Base-by-base conservation (phyloP, 2,797 vertebrate genomes). In the Luscinia megarhynchos region DNA sequence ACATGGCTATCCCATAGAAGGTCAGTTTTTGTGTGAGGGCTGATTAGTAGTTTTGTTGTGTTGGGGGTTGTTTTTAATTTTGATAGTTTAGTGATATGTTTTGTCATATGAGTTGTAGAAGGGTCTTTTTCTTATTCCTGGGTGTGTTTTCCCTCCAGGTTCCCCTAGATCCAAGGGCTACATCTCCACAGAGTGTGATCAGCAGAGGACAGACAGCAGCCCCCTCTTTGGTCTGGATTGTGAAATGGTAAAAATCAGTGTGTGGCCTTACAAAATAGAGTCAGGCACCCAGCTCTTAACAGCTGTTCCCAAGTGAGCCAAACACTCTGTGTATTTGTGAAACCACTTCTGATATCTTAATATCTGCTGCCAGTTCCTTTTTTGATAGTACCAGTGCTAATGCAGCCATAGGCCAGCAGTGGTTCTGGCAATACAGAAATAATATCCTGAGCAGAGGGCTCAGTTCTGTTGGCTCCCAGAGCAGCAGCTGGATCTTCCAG, bases 191-290 rank as follows among this genome's bases (percentile, higher is more conserved):
- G 95, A 96, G 55, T 97, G 97, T 61, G 89, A 84, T 63, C 96
- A 96, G 78, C 74, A 61, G 10, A 94, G 98, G 93, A 99, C 98
- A 2, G 98, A 99, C 96, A 96, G 57, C 90, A 99, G 99, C 87
- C 99, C 98, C 34, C 98, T 99, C 82, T 99, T 98, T 17, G 99
- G 99, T 68, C 97, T 99, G 34, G 99, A 99, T 87, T 99, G 99
- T 97, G 99, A 99, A 97, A 99, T 99, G 99, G 99, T 99, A 97
- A 97, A 87, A 84, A 51, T 83, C 68, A 63, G n/a, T 61, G 40
- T 83, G 45, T 78, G 41, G 29, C 81, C 62, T 87, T 64, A 43
- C 7, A 68, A 40, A 77, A 48, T 1, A 30, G 1, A 63, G 48
- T 68, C 24, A 59, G 69, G 66, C 41, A 89, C 24, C 36, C 43